phyloP scores from a whole-genome alignment of 92 coral and sea anemone genomes.

The Porites evermanni region DNA sequence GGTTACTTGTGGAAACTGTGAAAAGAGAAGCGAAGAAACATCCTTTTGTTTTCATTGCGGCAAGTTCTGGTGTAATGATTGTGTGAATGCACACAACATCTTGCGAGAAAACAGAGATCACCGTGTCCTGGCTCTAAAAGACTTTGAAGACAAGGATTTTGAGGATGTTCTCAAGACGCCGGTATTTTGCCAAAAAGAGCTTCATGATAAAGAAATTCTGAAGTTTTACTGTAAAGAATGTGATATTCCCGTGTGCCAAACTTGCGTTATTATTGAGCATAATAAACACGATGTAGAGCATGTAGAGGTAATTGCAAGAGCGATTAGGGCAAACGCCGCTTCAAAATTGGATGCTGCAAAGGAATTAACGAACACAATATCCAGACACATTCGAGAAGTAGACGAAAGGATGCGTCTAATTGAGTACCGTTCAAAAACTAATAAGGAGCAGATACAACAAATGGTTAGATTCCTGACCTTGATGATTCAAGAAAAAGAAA shows the following conservation, averaged over 20 bases:
- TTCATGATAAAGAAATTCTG: neutral
- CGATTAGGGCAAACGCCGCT: neutral
- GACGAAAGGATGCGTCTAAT: neutral
- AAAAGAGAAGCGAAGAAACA: constrained; percentile 23
- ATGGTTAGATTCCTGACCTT: neutral
- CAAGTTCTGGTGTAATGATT: constrained; percentile 25
- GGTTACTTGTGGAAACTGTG: constrained; percentile 52
- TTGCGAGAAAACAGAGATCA: constrained; percentile 25
- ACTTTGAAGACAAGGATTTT: constrained; percentile 25
- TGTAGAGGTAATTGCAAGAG: constrained; percentile 3
- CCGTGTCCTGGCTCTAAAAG: constrained; percentile 25
- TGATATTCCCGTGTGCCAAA: constrained; percentile 33
- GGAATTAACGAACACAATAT: neutral
- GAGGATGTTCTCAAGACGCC: constrained; percentile 21
- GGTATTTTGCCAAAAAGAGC: neutral
- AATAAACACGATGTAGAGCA: constrained; percentile 25
- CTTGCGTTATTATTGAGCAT: constrained; percentile 38
- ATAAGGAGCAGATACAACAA: neutral
- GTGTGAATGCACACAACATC: constrained; percentile 31
- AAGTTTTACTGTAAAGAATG: neutral
- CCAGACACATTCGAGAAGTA: neutral
- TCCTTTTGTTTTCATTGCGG: constrained; percentile 46
- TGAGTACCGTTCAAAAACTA: neutral
- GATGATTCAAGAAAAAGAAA: neutral
- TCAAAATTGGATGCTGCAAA: neutral